These are phyloP conservation scores for Periophthalmus modestus DNA, from an alignment of 2,113 vertebrate species.

Conservation along the genomic window DNA sequence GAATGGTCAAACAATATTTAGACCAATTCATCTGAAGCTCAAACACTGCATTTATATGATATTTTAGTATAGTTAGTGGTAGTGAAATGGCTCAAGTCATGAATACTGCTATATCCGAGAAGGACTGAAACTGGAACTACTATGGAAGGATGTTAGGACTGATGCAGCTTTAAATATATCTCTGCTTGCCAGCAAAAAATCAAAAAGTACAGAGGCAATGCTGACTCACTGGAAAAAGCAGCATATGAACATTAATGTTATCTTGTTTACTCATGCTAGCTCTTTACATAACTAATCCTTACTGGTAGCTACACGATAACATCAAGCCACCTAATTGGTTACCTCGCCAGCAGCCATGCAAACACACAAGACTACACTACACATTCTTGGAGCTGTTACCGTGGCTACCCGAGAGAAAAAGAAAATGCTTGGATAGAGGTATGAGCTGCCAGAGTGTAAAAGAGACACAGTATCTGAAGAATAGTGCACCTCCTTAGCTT, in stretches of 20 bases:
- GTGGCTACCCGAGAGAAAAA: conserved; percentile 36
- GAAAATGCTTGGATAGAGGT: conserved; percentile 12
- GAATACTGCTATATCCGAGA: background rate
- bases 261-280: conserved; percentile 41
- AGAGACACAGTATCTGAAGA: conserved; percentile 18
- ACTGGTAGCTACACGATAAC: conserved; percentile 36
- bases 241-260: conserved; percentile 39
- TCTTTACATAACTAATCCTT: conserved; percentile 48
- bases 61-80: background rate
- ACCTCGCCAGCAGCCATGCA: conserved; percentile 34
- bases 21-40: background rate
- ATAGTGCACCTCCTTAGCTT: conserved; percentile 20
- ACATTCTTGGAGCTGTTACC: conserved; percentile 49
- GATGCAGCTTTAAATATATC: background rate
- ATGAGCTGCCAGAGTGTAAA: conserved; percentile 26
- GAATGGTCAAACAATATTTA: background rate
- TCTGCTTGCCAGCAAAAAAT: conserved; percentile 38
- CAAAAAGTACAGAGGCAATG: conserved; percentile 24
- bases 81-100: background rate
- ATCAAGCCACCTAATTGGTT: conserved; percentile 50
- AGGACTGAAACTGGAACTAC: background rate
- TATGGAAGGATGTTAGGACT: background rate
- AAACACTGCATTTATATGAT: background rate
- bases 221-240: conserved; percentile 58
- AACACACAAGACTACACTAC: conserved; percentile 16